Evolutionary conservation across 2,888 invertebrate species (phyloP), one percentile per base, ranked within the genome.

Genomic region (Quadriops clusia): DNA sequence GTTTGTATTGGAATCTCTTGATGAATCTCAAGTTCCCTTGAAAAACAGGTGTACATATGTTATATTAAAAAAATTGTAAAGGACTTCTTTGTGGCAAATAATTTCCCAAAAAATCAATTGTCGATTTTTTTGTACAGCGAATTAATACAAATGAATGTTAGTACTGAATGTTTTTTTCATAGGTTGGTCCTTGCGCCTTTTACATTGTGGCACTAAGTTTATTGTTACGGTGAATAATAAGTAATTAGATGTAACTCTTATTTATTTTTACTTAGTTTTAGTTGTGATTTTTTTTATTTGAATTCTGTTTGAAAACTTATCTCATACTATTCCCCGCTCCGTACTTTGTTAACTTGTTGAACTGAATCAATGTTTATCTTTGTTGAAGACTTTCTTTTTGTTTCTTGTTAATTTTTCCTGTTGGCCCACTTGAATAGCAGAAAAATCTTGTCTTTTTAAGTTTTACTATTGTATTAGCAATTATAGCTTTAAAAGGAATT

Each of bases 401-500:
- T 9, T 10, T 12, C 12, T 11, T 24, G 12, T 9, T 12, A 13
- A 6, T 24, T 11, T 7, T n/a, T 7, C 7, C 8, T 26, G 10
- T 26, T 28, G 27, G 23, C 24, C 30, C 12, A 16, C 34, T 32
- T 35, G 23, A 18, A 23, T 32, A 32, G 11, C 13, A 23, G 22
- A 21, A 25, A 28, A 23, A 30, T 30, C 23, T 23, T 32, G 23
- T 24, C 32, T 23, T 35, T 30, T 30, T 37, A 30, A 32, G 36
- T 41, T 42, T 43, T 42, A 32, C 27, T 33, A 38, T 36, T 32
- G 41, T 41, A 35, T 43, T 49, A 47, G 45, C 36, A 36, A 45
- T 44, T 36, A 51, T 49, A 51, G 51, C 53, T 51, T 52, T 49
- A 53, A 51, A 42, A 41, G 39, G 38, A n/a, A 39, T 43, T 40